Percentiles rank a stretch among this genome's conserved stretches.
Evolutionary conservation across 2,113 vertebrate species (phyloP).

Genomic region (Abramis brama): DNA sequence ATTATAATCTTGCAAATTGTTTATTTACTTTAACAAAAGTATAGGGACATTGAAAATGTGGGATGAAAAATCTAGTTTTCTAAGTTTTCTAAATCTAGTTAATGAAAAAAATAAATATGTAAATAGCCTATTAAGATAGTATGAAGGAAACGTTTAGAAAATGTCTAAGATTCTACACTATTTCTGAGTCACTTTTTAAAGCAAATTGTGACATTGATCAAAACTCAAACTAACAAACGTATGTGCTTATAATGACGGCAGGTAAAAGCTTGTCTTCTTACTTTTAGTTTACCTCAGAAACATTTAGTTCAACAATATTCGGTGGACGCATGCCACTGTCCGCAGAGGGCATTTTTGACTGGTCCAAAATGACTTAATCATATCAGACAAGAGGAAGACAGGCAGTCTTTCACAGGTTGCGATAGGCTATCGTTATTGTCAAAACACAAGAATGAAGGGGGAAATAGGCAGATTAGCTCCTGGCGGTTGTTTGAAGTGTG

Average conservation of each 20-base stretch:
- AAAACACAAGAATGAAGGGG: conserved; percentile 80
- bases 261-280: not conserved
- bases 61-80: not conserved
- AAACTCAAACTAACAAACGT: not conserved
- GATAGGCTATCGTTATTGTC: conserved; percentile 84
- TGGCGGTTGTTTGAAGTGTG: conserved; percentile 76
- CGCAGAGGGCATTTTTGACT: conserved; percentile 59
- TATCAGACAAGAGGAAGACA: conserved; percentile 71
- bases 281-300: not conserved
- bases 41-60: not conserved
- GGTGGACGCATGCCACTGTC: conserved; percentile 55
- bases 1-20: not conserved
- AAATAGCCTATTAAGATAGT: no score
- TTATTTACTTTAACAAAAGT: not conserved
- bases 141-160: not conserved
- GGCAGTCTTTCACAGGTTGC: conserved; percentile 72
- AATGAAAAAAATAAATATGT: not conserved
- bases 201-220: not conserved
- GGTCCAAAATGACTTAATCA: conserved; percentile 60
- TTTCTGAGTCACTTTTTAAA: not conserved
- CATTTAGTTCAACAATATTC: not conserved
- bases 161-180: not conserved
- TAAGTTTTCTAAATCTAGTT: no score
- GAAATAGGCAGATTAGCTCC: conserved; percentile 76
- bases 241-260: not conserved